phyloP scores from a whole-genome alignment of 2,888 invertebrate species.

The Apamea crenata region DNA sequence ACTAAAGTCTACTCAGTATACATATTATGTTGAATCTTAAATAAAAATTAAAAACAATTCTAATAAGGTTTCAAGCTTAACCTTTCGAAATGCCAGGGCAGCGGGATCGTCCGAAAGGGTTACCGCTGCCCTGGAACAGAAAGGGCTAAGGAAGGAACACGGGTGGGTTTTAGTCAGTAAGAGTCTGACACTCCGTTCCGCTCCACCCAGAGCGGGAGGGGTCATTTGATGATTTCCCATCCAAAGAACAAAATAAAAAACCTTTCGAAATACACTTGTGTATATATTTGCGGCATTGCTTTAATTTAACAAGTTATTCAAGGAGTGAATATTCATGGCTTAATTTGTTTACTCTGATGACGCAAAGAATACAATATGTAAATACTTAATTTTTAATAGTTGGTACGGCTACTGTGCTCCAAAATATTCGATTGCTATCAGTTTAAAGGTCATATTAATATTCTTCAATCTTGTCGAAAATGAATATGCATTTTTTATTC shows the following conservation, averaged over 20 bases:
- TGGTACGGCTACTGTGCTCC: constrained; percentile 24
- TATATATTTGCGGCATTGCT: not conserved
- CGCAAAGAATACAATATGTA: constrained; percentile 11
- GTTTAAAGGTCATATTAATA: constrained; percentile 56
- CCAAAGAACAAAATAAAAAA: too few relatives aligned
- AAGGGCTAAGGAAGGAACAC: too few relatives aligned
- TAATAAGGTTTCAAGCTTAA: not conserved
- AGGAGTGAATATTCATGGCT: constrained; percentile 32
- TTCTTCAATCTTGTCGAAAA: constrained; percentile 41
- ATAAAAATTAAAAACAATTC: not conserved
- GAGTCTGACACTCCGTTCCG: too few relatives aligned
- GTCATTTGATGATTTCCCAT: too few relatives aligned
- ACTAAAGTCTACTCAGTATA: not conserved
- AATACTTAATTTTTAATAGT: constrained; percentile 26
- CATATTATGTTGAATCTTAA: not conserved
- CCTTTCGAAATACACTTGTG: not conserved
- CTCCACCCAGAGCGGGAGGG: too few relatives aligned
- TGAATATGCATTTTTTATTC: constrained; percentile 54
- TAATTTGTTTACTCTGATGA: constrained; percentile 25
- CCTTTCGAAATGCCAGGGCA: not conserved
- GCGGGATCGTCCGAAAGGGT: too few relatives aligned
- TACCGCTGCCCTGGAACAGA: too few relatives aligned
- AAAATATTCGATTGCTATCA: constrained; percentile 38
- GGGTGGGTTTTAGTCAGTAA: too few relatives aligned
- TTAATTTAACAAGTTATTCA: constrained; percentile 14